Percentiles rank a stretch among this genome's conserved stretches.
Evolutionary conservation across 2,888 invertebrate species (phyloP).

Genomic region (Atherix ibis): DNA sequence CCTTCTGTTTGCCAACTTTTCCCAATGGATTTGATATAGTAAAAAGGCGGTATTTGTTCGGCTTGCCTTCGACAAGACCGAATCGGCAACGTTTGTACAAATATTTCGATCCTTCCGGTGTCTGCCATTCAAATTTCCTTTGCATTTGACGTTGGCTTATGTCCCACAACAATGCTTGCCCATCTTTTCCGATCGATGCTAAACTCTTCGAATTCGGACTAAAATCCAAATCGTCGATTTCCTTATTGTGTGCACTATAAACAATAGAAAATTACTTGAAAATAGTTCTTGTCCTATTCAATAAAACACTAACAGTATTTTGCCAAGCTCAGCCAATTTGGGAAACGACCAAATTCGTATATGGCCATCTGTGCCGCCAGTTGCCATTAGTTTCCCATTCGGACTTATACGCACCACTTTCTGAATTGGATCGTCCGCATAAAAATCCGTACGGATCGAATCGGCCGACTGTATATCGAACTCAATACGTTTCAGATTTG

Average conservation of each 20-base stretch:
- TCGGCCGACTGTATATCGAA: slow-evolving; percentile 62
- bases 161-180: slow-evolving; percentile 68
- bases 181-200: slow-evolving; percentile 78
- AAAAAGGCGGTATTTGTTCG: slow-evolving; percentile 50
- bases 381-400: slow-evolving; percentile 66
- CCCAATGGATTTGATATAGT: slow-evolving; percentile 66
- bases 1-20: slow-evolving; percentile 50
- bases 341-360: slow-evolving; percentile 83
- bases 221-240: slow-evolving; percentile 89
- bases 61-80: slow-evolving; percentile 53
- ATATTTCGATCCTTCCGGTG: slow-evolving; percentile 63
- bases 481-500: slow-evolving; percentile 42
- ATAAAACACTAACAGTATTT: too few relatives aligned
- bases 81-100: slow-evolving; percentile 70
- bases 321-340: slow-evolving; percentile 51
- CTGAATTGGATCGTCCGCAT: slow-evolving; percentile 62
- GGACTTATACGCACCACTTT: slow-evolving; percentile 69
- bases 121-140: slow-evolving; percentile 56
- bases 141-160: slow-evolving; percentile 46
- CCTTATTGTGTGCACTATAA: slow-evolving; percentile 58
- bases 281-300: too few relatives aligned
- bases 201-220: slow-evolving; percentile 61
- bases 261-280: neutral
- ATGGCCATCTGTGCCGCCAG: slow-evolving; percentile 81
- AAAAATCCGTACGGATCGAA: slow-evolving; percentile 74